Conservation (phyloP, 2,888 invertebrate species). For the Lissonota sp. region DNA sequence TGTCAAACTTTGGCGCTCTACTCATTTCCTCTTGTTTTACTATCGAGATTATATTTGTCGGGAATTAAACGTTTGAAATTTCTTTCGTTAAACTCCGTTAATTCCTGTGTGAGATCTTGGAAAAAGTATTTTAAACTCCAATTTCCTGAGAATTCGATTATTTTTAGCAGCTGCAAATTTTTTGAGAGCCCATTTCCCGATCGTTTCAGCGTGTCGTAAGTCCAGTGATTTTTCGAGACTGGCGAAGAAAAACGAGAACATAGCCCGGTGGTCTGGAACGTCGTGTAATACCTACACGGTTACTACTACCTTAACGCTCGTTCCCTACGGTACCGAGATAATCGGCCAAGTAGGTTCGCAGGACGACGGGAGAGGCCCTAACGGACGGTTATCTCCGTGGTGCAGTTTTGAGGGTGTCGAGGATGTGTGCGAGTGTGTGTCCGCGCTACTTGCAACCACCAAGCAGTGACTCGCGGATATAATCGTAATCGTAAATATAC, state of each 20-base stretch:
- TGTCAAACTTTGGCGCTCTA: background rate
- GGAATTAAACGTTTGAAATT: background rate
- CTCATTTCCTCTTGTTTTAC: background rate
- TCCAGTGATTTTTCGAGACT: conserved; percentile 30
- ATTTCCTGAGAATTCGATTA: no score
- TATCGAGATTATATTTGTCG: no score
- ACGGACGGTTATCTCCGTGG: conserved; percentile 72
- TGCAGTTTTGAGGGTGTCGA: conserved; percentile 70
- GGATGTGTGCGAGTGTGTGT: conserved; percentile 28
- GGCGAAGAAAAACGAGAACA: conserved; percentile 29
- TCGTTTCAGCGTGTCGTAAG: no score
- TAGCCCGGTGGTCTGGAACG: conserved; percentile 43
- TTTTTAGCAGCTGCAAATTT: no score
- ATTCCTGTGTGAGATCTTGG: no score
- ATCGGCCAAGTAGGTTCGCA: conserved; percentile 62
- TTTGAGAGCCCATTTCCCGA: no score
- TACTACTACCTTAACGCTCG: conserved; percentile 38
- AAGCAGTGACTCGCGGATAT: conserved; percentile 52
- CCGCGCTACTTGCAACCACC: conserved; percentile 47
- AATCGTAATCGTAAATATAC: conserved; percentile 73
- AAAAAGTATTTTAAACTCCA: no score
- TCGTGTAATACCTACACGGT: conserved; percentile 29
- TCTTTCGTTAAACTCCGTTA: no score
- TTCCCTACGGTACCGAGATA: conserved; percentile 54
- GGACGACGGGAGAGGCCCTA: conserved; percentile 63